Conservation (phyloP, 2,888 invertebrate genomes). For the Exocentrus adspersus region DNA sequence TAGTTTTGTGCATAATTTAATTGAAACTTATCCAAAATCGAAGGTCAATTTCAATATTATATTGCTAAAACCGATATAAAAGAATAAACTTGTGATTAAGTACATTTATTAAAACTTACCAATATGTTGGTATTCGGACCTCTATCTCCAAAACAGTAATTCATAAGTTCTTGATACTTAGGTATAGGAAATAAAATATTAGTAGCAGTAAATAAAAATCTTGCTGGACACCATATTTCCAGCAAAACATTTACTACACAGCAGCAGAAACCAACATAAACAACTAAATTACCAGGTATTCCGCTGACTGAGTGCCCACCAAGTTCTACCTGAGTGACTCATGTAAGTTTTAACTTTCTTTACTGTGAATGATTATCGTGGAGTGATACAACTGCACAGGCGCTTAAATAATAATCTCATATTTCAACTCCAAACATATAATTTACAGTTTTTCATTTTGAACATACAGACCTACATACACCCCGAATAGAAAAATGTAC, state of each 20-base stretch:
- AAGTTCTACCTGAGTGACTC: constrained; percentile 30
- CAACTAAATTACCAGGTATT: constrained; percentile 19
- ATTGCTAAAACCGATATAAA: neutral
- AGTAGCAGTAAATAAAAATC: neutral
- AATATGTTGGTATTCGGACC: constrained; percentile 2
- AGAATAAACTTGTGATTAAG: neutral
- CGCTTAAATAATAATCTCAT: neutral
- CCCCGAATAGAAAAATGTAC: no score
- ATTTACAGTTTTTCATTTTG: no score
- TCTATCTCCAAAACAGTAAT: constrained; percentile 2
- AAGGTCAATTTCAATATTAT: constrained; percentile 18
- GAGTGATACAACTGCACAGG: constrained; percentile 5
- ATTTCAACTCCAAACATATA: no score
- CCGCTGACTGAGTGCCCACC: constrained; percentile 25
- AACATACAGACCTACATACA: no score
- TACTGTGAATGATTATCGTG: constrained; percentile 22
- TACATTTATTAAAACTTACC: constrained; percentile 3
- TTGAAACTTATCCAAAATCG: neutral
- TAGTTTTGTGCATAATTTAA: no score
- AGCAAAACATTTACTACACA: constrained; percentile 7
- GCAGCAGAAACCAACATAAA: constrained; percentile 18
- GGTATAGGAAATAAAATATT: constrained; percentile 1
- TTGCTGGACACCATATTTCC: constrained; percentile 1
- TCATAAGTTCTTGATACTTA: neutral
- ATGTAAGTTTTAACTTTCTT: constrained; percentile 27